Evolutionary conservation across 2,113 vertebrate species (phyloP).

Genomic region (Gavialis gangeticus): DNA sequence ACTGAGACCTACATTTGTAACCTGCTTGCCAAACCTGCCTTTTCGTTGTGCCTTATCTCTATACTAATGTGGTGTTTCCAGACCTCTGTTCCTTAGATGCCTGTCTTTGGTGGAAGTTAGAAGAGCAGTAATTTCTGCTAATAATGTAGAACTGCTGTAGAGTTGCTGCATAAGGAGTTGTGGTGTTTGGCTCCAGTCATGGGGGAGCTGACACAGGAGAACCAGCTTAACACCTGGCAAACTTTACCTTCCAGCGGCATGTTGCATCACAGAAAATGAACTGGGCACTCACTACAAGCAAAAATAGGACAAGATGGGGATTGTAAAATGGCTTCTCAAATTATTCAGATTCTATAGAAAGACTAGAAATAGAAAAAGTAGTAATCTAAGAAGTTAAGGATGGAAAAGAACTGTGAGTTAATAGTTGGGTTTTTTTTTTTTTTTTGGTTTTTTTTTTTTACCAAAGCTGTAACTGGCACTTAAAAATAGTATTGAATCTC

Average conservation of each 20-base stretch:
- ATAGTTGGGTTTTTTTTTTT: neutral
- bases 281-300: neutral
- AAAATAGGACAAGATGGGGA: neutral
- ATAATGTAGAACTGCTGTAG: constrained; percentile 3
- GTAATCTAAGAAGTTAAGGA: neutral
- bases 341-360: neutral
- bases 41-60: neutral
- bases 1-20: neutral
- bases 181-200: constrained; percentile 9
- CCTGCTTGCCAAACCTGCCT: neutral
- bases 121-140: neutral
- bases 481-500: neutral
- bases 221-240: neutral
- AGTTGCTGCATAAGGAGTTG: neutral
- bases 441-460: neutral
- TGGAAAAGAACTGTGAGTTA: neutral
- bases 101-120: neutral
- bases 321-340: neutral
- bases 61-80: neutral
- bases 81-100: neutral
- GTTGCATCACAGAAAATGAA: neutral
- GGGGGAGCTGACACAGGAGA: neutral
- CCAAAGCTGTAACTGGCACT: accelerated
- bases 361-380: neutral
- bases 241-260: accelerated